phyloP scores from a whole-genome alignment of 2,888 invertebrate genomes.

The Campoletis raptor region DNA sequence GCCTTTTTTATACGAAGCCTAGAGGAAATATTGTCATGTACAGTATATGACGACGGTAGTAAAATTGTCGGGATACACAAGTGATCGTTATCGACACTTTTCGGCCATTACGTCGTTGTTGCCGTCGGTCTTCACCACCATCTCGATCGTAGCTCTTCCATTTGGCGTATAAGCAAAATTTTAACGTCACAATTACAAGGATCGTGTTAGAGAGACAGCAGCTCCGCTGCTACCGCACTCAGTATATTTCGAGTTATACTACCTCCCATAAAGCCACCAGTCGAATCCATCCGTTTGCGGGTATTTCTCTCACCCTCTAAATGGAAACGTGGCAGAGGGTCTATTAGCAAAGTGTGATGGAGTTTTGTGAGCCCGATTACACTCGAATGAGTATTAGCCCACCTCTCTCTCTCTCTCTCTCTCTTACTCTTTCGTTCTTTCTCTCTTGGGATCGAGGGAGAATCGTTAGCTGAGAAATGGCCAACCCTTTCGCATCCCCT shows the following conservation, averaged over 20 bases:
- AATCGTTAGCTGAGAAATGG: constrained; percentile 68
- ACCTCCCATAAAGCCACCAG: constrained; percentile 77
- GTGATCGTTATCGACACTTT: constrained; percentile 75
- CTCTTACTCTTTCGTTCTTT: constrained; percentile 33
- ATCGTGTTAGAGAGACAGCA: constrained; percentile 48
- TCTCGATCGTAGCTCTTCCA: constrained; percentile 55
- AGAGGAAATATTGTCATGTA: not conserved
- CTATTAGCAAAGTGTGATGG: constrained; percentile 85
- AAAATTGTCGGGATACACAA: constrained; percentile 40
- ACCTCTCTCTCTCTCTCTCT: constrained; percentile 58
- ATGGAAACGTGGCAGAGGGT: constrained; percentile 83
- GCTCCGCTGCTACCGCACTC: constrained; percentile 17
- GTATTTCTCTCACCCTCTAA: constrained; percentile 82
- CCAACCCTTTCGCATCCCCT: constrained; percentile 80
- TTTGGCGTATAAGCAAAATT: constrained; percentile 11
- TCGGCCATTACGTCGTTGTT: constrained; percentile 72
- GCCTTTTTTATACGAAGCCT: not conserved
- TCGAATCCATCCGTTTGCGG: constrained; percentile 76
- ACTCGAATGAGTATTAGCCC: constrained; percentile 85
- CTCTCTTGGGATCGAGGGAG: constrained; percentile 71
- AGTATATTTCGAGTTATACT: constrained; percentile 57
- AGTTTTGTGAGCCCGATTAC: constrained; percentile 85
- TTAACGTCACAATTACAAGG: constrained; percentile 9
- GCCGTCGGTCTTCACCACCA: constrained; percentile 22
- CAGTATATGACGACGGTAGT: not conserved